Percentiles rank a stretch among this genome's conserved stretches.
Conservation (phyloP, 2,888 invertebrate species). For the Saturnia japonica region DNA sequence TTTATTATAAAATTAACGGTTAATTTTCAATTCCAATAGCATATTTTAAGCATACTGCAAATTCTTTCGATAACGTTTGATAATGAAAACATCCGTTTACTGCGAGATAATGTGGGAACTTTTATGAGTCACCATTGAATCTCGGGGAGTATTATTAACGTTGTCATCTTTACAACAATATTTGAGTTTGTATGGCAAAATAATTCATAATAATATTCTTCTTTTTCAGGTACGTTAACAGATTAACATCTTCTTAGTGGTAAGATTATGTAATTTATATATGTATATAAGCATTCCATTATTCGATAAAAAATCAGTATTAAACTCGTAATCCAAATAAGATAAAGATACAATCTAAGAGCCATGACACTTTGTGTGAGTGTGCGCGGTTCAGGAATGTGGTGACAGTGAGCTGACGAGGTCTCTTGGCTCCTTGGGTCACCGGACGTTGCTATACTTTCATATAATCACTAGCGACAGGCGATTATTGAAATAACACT, state of each 20-base stretch:
- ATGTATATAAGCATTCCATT: too few relatives aligned
- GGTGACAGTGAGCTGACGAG: conserved; percentile 40
- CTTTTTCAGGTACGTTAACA: conserved; percentile 54
- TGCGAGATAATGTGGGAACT: conserved; percentile 36
- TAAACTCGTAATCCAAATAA: conserved; percentile 26
- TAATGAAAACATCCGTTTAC: conserved; percentile 37
- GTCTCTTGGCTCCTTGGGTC: conserved; percentile 28
- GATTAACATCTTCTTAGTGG: conserved; percentile 24
- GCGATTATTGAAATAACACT: neutral
- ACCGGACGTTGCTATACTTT: neutral
- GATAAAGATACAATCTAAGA: conserved; percentile 37
- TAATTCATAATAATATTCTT: conserved; percentile 38
- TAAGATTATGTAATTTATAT: conserved; percentile 39
- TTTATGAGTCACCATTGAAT: conserved; percentile 23
- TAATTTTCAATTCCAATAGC: neutral
- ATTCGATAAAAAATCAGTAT: neutral
- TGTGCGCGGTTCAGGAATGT: conserved; percentile 56
- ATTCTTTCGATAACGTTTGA: conserved; percentile 35
- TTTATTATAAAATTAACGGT: neutral
- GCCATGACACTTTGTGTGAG: conserved; percentile 33
- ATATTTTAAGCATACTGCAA: conserved; percentile 4
- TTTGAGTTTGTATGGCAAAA: conserved; percentile 14
- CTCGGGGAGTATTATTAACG: neutral
- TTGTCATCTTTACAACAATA: neutral
- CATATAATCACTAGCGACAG: neutral